Evolutionary conservation across 2,797 vertebrate genomes (phyloP).

Genomic region (Amniataba percoides): DNA sequence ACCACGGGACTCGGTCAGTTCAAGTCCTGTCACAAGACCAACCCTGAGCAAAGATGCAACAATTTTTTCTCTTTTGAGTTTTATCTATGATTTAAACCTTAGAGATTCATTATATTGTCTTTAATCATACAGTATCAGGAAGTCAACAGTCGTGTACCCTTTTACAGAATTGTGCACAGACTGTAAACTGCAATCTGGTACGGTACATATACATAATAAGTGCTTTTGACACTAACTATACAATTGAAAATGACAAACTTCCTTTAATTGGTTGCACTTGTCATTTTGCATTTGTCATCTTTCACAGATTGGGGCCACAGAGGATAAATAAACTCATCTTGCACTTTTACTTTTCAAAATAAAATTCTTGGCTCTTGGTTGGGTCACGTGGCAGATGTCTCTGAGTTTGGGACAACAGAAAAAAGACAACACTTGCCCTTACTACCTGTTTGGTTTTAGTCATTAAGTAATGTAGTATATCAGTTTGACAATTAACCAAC

Average conservation of each 20-base stretch:
- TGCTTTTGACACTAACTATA: background rate
- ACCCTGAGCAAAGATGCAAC: background rate
- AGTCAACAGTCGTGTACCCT: background rate
- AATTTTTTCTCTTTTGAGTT: background rate
- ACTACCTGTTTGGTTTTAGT: background rate
- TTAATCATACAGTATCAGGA: background rate
- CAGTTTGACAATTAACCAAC: background rate
- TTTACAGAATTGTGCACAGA: background rate
- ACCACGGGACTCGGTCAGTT: background rate
- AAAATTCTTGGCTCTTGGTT: background rate
- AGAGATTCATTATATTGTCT: background rate
- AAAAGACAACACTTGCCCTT: background rate
- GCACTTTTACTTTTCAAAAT: slow-evolving; percentile 3
- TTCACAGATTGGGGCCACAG: background rate
- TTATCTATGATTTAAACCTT: background rate
- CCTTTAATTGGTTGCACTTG: slow-evolving; percentile 25
- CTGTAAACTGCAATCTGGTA: background rate
- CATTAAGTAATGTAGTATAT: background rate
- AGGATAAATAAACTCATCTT: slow-evolving; percentile 14
- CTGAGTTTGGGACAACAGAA: background rate
- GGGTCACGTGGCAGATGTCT: background rate
- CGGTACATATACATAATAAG: background rate
- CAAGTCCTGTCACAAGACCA: background rate
- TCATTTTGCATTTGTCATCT: background rate
- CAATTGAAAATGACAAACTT: slow-evolving; percentile 11